These are phyloP conservation scores for Watsonalla cultraria DNA, from an alignment of 2,888 invertebrate genomes.

Conservation along the genomic window DNA sequence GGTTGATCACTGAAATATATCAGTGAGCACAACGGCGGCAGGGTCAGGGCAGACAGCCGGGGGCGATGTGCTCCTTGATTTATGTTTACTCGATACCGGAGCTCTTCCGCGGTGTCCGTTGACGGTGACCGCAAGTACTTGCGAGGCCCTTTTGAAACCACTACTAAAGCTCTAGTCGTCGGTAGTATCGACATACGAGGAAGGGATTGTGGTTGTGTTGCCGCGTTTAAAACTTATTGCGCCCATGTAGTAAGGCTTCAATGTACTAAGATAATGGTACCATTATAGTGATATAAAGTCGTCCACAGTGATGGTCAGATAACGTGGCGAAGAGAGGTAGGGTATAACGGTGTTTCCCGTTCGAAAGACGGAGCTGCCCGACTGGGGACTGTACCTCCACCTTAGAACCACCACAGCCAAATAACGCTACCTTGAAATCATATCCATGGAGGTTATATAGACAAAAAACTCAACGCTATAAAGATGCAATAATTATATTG, in stretches of 20 bases:
- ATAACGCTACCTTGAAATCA: no score
- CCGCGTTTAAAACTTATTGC: conserved; percentile 11
- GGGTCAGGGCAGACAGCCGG: conserved; percentile 56
- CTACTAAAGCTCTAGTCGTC: conserved; percentile 27
- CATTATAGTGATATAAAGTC: conserved; percentile 12
- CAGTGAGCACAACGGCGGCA: conserved; percentile 54
- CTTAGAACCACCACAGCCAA: no score
- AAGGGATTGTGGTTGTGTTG: conserved; percentile 20
- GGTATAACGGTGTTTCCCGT: conserved; percentile 13
- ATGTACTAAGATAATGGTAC: conserved; percentile 14
- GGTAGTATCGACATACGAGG: conserved; percentile 15
- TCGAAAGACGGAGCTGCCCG: no score
- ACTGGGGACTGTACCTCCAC: no score
- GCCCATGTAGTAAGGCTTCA: conserved; percentile 17
- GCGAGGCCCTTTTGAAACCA: conserved; percentile 43
- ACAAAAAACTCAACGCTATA: no score
- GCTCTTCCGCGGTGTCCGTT: conserved; percentile 70
- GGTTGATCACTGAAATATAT: conserved; percentile 46
- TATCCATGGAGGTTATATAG: no score
- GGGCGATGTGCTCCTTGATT: conserved; percentile 67
- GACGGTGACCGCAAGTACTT: conserved; percentile 57
- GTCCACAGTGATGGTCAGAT: conserved; percentile 18
- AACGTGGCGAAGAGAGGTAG: conserved; percentile 12
- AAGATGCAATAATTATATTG: no score
- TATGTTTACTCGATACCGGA: conserved; percentile 63